Conservation (phyloP, 2,113 vertebrate genomes). For the Manacus vitellinus region DNA sequence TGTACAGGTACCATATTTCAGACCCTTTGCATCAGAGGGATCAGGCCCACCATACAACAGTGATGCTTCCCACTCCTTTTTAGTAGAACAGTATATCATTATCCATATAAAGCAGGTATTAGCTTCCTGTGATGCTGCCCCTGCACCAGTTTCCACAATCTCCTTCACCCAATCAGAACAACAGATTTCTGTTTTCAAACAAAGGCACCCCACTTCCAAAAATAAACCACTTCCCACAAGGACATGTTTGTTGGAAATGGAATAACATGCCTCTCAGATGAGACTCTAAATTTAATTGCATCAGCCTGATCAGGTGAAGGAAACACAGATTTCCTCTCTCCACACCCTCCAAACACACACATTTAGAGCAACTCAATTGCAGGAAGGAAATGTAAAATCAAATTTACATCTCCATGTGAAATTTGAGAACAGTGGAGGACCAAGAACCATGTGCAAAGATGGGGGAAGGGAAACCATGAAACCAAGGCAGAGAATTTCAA, state of each 20-base stretch:
- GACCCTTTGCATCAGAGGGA: neutral
- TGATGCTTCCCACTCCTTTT: neutral
- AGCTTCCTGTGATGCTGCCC: neutral
- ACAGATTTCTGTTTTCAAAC: slow-evolving; percentile 38
- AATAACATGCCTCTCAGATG: neutral
- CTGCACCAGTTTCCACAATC: neutral
- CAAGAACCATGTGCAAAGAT: neutral
- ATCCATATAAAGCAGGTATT: neutral
- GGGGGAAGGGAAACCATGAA: slow-evolving; percentile 7
- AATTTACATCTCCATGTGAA: slow-evolving; percentile 66
- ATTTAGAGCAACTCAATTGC: slow-evolving; percentile 60
- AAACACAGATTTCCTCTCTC: slow-evolving; percentile 67
- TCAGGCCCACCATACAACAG: neutral
- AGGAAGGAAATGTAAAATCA: slow-evolving; percentile 72
- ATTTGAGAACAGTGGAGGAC: slow-evolving; percentile 36
- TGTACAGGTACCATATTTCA: neutral
- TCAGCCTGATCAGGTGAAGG: slow-evolving; percentile 68
- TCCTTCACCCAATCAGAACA: slow-evolving; percentile 16
- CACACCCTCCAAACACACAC: slow-evolving; percentile 52
- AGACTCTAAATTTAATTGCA: slow-evolving; percentile 44
- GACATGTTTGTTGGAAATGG: neutral
- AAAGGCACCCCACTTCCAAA: slow-evolving; percentile 15
- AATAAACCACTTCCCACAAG: slow-evolving; percentile 41
- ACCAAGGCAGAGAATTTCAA: slow-evolving; percentile 22
- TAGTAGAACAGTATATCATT: neutral